Evolutionary conservation across 1,140 invertebrate species (phyloP), one percentile per base, ranked within the genome.

Genomic region (Bemisia tabaci): DNA sequence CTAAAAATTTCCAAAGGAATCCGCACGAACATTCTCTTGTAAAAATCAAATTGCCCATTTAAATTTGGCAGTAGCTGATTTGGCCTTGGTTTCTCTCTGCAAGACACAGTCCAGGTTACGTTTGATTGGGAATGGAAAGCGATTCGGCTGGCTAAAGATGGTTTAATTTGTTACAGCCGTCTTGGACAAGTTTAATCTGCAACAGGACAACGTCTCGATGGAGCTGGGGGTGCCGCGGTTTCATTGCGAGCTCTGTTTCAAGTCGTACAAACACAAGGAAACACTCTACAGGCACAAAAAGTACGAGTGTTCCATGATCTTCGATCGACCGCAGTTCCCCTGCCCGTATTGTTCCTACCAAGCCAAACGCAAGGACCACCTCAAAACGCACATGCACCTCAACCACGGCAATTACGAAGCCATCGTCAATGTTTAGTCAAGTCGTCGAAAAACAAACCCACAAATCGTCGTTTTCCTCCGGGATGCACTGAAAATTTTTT

Each of bases 211-310:
- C 17, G 5, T 48, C 5, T 48, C 33, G 17, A 48, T 48, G 5
- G 33, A 17, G 33, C 5, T 5, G 12, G 26, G 66, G 1, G 59
- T 59, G 67, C 86, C 86, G 2, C 80, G 82, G 48, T 88, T 87
- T 70, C 80, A 81, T 24, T 88, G 86, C 71, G 80, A 81, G 0
- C 79, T 83, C 67, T 88, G 87, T 73, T 63, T 60, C 0, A 66
- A 72, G 33, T 72, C 70, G 27, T 81, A 81, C 65, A 74, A 74
- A 2, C 76, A 78, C 61, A 78, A 77, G 66, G 75, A 75, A 64
- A 79, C 77, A 68, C 67, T 80, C 26, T 73, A 74, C 26, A 73
- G 79, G 25, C 81, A 82, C 68, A 72, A 75, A 62, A 77, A 79
- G 59, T 77, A 82, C 65, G 82, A 84, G 66, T 84, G 83, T 68